Evolutionary conservation across 2,797 vertebrate genomes (phyloP).

Genomic region (Lithobates sylvaticus): DNA sequence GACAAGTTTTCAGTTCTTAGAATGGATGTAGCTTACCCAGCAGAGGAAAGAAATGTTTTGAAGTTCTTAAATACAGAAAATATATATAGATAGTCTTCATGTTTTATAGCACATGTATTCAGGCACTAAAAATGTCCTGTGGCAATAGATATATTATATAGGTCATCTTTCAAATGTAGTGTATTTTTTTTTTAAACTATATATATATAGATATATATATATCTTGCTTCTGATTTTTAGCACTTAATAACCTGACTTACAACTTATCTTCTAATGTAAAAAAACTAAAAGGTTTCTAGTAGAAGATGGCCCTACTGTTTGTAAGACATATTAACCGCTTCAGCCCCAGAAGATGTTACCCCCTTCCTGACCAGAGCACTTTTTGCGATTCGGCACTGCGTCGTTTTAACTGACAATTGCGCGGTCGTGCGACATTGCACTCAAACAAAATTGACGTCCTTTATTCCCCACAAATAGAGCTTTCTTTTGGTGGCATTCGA

Average conservation of each 20-base stretch:
- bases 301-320: too few relatives aligned
- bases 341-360: too few relatives aligned
- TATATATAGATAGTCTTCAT: not conserved
- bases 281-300: too few relatives aligned
- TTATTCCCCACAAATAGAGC: too few relatives aligned
- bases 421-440: too few relatives aligned
- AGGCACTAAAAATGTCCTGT: conserved; percentile 4
- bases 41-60: not conserved
- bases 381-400: too few relatives aligned
- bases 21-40: not conserved
- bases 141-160: conserved; percentile 7
- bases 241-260: not conserved
- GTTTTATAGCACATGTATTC: not conserved
- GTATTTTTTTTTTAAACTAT: not conserved
- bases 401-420: too few relatives aligned
- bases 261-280: too few relatives aligned
- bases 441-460: too few relatives aligned
- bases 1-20: not conserved
- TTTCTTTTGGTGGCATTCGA: too few relatives aligned
- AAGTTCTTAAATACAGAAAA: not conserved
- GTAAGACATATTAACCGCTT: too few relatives aligned
- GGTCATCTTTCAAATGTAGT: not conserved
- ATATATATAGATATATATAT: conserved; percentile 17
- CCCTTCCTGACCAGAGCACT: too few relatives aligned
- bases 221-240: not conserved